Evolutionary conservation across 1,140 invertebrate genomes (phyloP).

Genomic region (Dreissena polymorpha): DNA sequence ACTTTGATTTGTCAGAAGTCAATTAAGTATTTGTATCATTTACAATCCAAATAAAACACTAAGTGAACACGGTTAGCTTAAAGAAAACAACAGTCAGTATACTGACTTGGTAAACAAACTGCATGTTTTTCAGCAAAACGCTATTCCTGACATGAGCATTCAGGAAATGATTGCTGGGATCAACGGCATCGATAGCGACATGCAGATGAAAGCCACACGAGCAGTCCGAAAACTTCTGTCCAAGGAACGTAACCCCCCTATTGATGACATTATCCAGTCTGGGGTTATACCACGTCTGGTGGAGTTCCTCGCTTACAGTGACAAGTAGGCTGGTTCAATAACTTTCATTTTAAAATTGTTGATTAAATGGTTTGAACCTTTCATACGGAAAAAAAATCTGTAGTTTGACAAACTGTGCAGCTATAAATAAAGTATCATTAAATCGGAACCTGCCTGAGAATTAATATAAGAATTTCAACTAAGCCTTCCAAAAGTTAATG

Average conservation of each 20-base stretch:
- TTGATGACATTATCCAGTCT: slow-evolving; percentile 95
- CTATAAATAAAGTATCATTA: too few relatives aligned
- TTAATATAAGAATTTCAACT: too few relatives aligned
- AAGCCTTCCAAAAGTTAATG: too few relatives aligned
- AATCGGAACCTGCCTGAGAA: too few relatives aligned
- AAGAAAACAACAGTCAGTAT: too few relatives aligned
- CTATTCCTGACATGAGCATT: slow-evolving; percentile 60
- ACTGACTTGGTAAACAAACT: too few relatives aligned
- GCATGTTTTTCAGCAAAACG: slow-evolving; percentile 45
- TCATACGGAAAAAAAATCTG: neutral
- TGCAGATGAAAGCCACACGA: slow-evolving; percentile 73
- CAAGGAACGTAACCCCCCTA: slow-evolving; percentile 99
- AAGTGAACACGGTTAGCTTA: too few relatives aligned
- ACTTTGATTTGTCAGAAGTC: too few relatives aligned
- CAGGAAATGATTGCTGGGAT: slow-evolving; percentile 73
- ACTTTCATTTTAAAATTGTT: neutral
- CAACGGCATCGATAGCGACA: slow-evolving; percentile 61
- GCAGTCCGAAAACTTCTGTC: slow-evolving; percentile 92
- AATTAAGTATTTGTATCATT: too few relatives aligned
- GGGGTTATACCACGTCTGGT: slow-evolving; percentile 97
- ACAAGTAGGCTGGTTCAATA: neutral
- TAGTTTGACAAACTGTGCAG: neutral
- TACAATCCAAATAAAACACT: too few relatives aligned
- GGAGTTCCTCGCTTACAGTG: slow-evolving; percentile 86
- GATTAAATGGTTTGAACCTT: too few relatives aligned